phyloP scores from a whole-genome alignment of 2,888 invertebrate genomes.

The Phasia obesa region DNA sequence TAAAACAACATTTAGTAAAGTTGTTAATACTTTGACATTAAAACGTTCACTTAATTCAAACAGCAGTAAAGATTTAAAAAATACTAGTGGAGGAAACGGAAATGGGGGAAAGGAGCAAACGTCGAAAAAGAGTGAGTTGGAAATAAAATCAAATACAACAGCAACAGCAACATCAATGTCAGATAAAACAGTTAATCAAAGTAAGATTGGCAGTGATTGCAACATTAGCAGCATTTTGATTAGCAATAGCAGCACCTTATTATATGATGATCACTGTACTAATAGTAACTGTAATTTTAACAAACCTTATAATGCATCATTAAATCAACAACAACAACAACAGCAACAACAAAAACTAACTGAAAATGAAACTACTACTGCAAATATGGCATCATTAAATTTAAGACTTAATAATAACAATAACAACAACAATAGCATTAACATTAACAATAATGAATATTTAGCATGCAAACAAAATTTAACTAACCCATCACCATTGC shows the following conservation, averaged over 20 bases:
- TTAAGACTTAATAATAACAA: conserved; percentile 46
- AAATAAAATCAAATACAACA: conserved; percentile 46
- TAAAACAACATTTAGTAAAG: conserved; percentile 59
- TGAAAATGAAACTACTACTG: conserved; percentile 44
- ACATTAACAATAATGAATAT: conserved; percentile 61
- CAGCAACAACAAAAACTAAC: conserved; percentile 57
- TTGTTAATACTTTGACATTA: conserved; percentile 56
- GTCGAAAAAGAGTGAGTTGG: conserved; percentile 50
- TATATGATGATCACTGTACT: conserved; percentile 29
- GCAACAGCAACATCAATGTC: conserved; percentile 45
- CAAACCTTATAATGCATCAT: conserved; percentile 53
- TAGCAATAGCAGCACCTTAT: conserved; percentile 21
- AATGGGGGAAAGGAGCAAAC: conserved; percentile 44
- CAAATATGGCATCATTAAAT: conserved; percentile 67
- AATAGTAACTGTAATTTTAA: conserved; percentile 59
- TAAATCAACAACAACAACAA: conserved; percentile 57
- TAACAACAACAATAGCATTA: neutral
- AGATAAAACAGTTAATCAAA: conserved; percentile 53
- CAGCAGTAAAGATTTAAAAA: conserved; percentile 32
- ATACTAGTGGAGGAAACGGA: conserved; percentile 16
- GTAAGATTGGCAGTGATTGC: neutral
- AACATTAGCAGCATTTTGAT: neutral
- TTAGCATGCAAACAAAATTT: conserved; percentile 66
- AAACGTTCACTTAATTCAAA: conserved; percentile 57
- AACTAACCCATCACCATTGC: conserved; percentile 44